phyloP scores from a whole-genome alignment of 2,888 invertebrate genomes.

The Atherix ibis region DNA sequence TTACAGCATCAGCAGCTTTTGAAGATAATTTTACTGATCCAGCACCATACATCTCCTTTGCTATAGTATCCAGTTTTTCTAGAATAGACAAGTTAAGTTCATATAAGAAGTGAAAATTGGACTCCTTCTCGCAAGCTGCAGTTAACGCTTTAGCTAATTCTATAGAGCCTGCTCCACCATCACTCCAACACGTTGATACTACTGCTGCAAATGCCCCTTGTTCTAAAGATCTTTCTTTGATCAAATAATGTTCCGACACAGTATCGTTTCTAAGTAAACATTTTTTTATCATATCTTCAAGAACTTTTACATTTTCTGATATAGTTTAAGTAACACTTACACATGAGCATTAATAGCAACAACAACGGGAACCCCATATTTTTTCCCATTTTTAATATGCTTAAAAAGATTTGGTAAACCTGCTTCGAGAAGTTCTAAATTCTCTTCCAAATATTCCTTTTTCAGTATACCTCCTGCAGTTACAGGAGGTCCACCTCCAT shows the following conservation, averaged over 20 bases:
- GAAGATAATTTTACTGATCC: constrained; percentile 60
- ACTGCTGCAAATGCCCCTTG: constrained; percentile 82
- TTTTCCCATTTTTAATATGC: constrained; percentile 82
- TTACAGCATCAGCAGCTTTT: constrained; percentile 52
- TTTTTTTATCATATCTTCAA: background rate
- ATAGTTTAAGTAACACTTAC: constrained; percentile 35
- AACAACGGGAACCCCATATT: constrained; percentile 84
- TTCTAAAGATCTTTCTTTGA: constrained; percentile 52
- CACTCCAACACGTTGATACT: constrained; percentile 74
- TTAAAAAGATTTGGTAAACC: constrained; percentile 83
- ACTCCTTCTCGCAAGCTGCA: constrained; percentile 49
- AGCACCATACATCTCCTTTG: constrained; percentile 94
- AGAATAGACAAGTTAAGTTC: constrained; percentile 52
- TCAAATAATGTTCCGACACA: constrained; percentile 60
- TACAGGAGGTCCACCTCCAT: constrained; percentile 91
- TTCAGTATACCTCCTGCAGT: constrained; percentile 70
- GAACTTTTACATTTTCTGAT: background rate
- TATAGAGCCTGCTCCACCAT: constrained; percentile 77
- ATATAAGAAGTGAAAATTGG: constrained; percentile 53
- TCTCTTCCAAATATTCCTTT: constrained; percentile 72
- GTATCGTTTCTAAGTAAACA: constrained; percentile 57
- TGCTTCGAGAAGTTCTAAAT: constrained; percentile 65
- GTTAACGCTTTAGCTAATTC: constrained; percentile 78
- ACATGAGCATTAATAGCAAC: constrained; percentile 81
- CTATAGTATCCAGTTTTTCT: constrained; percentile 78